Percentiles rank a stretch among this genome's conserved stretches.
Evolutionary conservation across 2,797 vertebrate species (phyloP).

Genomic region (Gallinago stenura): DNA sequence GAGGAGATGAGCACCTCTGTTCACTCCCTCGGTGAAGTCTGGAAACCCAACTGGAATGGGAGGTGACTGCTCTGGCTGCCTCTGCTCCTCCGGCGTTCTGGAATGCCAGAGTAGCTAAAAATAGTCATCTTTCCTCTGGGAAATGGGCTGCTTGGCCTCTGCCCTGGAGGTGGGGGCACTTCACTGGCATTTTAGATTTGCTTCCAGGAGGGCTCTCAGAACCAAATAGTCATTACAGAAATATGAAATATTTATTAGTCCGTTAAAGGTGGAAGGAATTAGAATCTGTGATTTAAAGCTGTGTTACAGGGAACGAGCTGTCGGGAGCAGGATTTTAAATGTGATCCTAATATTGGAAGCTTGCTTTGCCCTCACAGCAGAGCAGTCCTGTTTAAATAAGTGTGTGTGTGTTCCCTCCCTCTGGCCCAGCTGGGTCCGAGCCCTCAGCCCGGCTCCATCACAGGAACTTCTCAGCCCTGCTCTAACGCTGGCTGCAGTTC

Average conservation of each 20-base stretch:
- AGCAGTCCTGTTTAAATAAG: not conserved
- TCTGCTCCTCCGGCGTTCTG: not conserved
- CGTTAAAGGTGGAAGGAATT: rapidly evolving
- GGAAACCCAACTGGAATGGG: rapidly evolving
- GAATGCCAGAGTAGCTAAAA: conserved; percentile 21
- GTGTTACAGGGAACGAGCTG: not conserved
- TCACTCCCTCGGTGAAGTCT: rapidly evolving
- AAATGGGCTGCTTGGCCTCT: not conserved
- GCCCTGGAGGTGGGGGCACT: not conserved
- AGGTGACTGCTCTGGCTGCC: not conserved
- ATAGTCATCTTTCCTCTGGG: conserved; percentile 48
- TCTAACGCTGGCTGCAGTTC: not conserved
- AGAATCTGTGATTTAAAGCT: not conserved
- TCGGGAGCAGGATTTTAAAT: not conserved
- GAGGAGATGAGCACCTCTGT: rapidly evolving
- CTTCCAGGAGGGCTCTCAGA: not conserved
- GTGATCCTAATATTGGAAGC: not conserved
- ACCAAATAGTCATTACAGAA: not conserved
- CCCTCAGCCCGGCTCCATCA: not conserved
- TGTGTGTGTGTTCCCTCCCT: not conserved
- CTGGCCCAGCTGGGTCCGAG: not conserved
- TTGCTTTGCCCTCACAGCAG: not conserved
- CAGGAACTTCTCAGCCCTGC: not conserved
- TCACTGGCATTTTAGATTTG: not conserved
- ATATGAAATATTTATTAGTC: not conserved